Base-by-base conservation (phyloP, 2,888 invertebrate genomes). In the Spatulosminthurus flaviceps region DNA sequence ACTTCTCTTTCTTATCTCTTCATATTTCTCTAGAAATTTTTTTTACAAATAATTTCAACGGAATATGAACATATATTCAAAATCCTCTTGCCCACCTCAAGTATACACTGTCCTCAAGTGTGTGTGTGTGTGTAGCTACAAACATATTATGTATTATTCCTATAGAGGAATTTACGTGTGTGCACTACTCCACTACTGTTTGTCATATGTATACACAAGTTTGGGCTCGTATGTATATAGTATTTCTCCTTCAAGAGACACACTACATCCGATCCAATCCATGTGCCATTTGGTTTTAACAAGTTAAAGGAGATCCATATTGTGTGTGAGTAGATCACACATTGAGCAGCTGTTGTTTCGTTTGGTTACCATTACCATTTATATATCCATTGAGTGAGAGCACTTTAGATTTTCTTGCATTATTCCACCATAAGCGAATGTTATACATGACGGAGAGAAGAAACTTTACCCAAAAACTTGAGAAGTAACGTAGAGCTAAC, bases 291-390 rank as follows among this genome's bases (percentile, higher is more conserved):
- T 29, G 70, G 70, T 29, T 70, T 70, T 70, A 70, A 70, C 70
- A 70, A 70, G 64, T 70, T 70, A 41, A 70, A 70, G 70, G 70
- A 70, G 70, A 70, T 29, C 41, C 70, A 70, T 70, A 70, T 70
- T 70, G 70, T 70, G n/a, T n/a, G 34, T 41, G 70, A 29, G 64
- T 34, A 75, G 61, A 75, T 61, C 67, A 79, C 79, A 79, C 74
- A 79, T 79, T 79, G 75, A 70, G 79, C 79, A 79, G 79, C 79
- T 79, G 79, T 76, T 79, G 76, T 60, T 79, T 69, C 75, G 67
- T 70, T 77, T 34, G 70, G 70, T 70, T 70, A 70, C 70, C 70
- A 70, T 77, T 77, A 77, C 77, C 64, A 60, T 28, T 22, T 75
- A 41, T n/a, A n/a, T 75, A 64, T 77, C 41, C 43, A 66, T 60